phyloP scores from a whole-genome alignment of 2,888 invertebrate genomes.

The Globia sparganii region DNA sequence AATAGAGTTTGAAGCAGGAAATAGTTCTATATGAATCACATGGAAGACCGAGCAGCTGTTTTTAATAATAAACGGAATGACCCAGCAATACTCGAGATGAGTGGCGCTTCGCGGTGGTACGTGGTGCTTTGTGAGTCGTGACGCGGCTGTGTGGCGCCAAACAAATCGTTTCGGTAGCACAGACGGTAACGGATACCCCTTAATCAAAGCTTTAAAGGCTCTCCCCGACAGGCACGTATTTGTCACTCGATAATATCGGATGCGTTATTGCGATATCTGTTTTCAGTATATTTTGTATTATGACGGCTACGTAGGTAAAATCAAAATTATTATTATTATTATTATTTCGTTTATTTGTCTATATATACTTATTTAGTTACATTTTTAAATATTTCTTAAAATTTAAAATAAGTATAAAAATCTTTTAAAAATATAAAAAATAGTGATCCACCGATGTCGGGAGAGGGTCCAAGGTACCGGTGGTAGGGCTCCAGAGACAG shows the following conservation, averaged over 20 bases:
- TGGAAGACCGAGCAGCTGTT: constrained; percentile 5
- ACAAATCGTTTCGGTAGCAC: constrained; percentile 20
- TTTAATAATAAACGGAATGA: constrained; percentile 35
- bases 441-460: too few relatives aligned
- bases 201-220: neutral
- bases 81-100: constrained; percentile 28
- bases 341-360: too few relatives aligned
- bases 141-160: constrained; percentile 40
- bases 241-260: neutral
- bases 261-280: neutral
- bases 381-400: too few relatives aligned
- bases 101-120: constrained; percentile 14
- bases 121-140: constrained; percentile 12
- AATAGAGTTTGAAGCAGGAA: constrained; percentile 24
- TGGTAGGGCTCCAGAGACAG: too few relatives aligned
- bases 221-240: neutral
- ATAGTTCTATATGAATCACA: constrained; percentile 10
- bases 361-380: too few relatives aligned
- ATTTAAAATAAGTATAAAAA: too few relatives aligned
- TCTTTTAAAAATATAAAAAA: too few relatives aligned
- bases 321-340: too few relatives aligned
- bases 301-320: neutral
- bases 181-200: neutral
- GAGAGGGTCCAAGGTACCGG: too few relatives aligned
- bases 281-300: neutral